Evolutionary conservation across 2,113 vertebrate species (phyloP), one percentile per base, ranked within the genome.

Genomic region (Gobius niger): DNA sequence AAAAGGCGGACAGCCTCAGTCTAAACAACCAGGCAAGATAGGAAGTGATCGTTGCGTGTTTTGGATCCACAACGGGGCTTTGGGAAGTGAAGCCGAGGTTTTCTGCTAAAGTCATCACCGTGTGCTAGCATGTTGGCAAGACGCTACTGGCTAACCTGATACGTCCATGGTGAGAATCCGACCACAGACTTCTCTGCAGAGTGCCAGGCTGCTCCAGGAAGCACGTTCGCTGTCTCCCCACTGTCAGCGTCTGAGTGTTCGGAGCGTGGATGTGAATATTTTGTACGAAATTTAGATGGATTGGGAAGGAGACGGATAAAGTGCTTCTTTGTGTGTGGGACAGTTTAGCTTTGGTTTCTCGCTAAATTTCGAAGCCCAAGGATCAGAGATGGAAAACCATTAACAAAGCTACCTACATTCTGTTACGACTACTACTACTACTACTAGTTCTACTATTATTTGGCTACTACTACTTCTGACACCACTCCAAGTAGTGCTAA

Each of bases 131-230:
- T 77, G 59, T 59, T 61, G 63, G 70, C 59, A 80, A 19, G 40
- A 42, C 41, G 65, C 18, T 70, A 42, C 44, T 3, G 16, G 66
- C 61, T 79, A 79, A 82, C 75, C 73, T 76, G 75, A 75, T 68
- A 67, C 75, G 65, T 52, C 73, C 69, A 64, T 15, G 50, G 65
- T 78, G 68, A 79, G 62, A 62, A 59, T 70, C 18, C 80, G 78
- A 70, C 78, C 81, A 7, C 74, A 82, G 78, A 71, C 72, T 76
- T 16, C 6, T 12, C 66, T 16, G 62, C 49, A 69, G 76, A 57
- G 24, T 70, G 73, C 72, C 72, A 76, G 77, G 77, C 80, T 65
- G 47, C 65, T 76, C 67, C 65, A 82, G 56, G 65, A 75, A 76
- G 51, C 64, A 53, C 51, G 78, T 61, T 65, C 62, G 63, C 74